A percentile compares a stretch with the other conserved stretches of the same genome.
Evolutionary conservation across 2,113 vertebrate genomes (phyloP).

Genomic region (Scolopax mira): DNA sequence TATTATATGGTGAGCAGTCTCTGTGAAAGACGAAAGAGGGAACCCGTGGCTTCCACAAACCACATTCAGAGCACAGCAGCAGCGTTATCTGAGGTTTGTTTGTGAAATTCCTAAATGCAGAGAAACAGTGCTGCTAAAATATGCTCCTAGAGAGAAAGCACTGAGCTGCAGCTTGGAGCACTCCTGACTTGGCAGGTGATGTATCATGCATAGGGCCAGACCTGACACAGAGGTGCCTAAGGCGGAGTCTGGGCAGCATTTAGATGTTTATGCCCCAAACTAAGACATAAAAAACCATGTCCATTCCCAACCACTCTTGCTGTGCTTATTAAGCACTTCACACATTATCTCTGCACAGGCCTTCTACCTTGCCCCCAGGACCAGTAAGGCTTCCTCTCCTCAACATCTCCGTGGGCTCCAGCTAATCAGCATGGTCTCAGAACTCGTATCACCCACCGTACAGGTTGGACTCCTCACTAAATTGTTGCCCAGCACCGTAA

Average conservation of each 20-base stretch:
- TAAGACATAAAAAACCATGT: not conserved
- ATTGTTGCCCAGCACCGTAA: not conserved
- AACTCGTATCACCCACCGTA: not conserved
- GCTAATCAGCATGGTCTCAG: accelerated
- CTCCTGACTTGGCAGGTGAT: not conserved
- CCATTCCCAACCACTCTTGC: not conserved
- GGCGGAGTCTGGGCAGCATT: not conserved
- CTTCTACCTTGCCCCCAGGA: not conserved
- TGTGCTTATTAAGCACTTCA: not conserved
- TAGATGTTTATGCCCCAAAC: not conserved
- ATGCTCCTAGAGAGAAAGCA: not conserved
- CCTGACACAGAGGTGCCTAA: not conserved
- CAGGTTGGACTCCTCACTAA: not conserved
- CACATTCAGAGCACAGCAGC: not conserved
- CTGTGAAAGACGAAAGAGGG: not conserved
- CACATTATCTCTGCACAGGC: accelerated
- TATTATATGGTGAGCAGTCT: slow-evolving; percentile 11
- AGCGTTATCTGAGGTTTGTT: not conserved
- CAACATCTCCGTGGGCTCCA: not conserved
- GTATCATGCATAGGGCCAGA: accelerated
- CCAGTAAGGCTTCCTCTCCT: not conserved
- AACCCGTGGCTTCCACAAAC: not conserved
- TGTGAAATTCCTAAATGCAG: not conserved
- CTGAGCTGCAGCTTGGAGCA: not conserved
- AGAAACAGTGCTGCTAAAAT: not conserved